Base-by-base conservation (phyloP, 2,113 vertebrate species). In the Mesocricetus auratus region DNA sequence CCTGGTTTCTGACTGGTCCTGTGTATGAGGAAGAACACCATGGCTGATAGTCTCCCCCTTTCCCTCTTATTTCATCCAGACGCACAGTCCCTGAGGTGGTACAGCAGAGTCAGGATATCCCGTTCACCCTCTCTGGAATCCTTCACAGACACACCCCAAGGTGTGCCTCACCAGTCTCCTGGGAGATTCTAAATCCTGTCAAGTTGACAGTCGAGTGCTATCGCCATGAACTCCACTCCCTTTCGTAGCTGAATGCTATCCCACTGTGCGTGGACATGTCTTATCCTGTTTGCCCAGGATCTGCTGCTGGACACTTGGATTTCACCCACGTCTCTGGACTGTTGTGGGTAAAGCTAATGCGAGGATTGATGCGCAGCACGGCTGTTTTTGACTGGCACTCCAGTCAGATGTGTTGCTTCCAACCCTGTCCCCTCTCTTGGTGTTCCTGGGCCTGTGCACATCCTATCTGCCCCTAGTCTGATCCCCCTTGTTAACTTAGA, bases 231-330 rank as follows among this genome's bases (percentile, higher is more conserved):
- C 60, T 24, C 4, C 17, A 0, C 17, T 64, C 19, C 24, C 58
- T 68, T 24, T 50, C 7, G 0, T 4, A 75, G 21, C 90, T 31
- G 78, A 21, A 0, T 31, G 31, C 19, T 42, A 50, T 62, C 45
- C 39, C 39, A 33, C 5, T 86, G 11, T 0, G 1, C 3, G 7
- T 10, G n/a, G n/a, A 22, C 1, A 0, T 0, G 0, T 12, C 24
- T 10, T 11, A 3, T 10, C 53, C 69, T 24, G 3, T 11, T 26
- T 47, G 2, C 0, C 68, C 1, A 1, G 22, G 39, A 0, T 6
- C 45, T 24, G 1, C 1, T 1, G 33, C 5, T 0, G 17, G 64
- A 11, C 74, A 3, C 33, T n/a, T 8, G 73, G 36, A 50, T 15
- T n/a, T 6, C 53, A 42, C 36, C 39, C 45, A 11, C 73, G 26